These are phyloP conservation scores for Venustoraphidia nigricollis DNA, from an alignment of 2,888 invertebrate species.

Conservation along the genomic window DNA sequence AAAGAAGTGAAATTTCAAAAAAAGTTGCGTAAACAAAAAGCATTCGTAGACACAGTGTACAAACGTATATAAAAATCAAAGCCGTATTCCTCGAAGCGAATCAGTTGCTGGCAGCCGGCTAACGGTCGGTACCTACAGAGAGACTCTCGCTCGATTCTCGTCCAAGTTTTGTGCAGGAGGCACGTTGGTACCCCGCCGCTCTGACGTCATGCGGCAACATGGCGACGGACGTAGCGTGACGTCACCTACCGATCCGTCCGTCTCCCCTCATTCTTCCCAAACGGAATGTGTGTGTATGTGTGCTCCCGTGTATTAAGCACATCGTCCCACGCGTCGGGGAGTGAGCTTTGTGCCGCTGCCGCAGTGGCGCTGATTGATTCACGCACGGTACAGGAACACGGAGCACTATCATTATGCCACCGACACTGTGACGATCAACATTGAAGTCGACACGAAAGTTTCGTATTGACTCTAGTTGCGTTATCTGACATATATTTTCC, in stretches of 20 bases:
- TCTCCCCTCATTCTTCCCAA: neutral
- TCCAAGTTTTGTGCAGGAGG: no score
- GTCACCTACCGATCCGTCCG: slow-evolving; percentile 19
- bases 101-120: neutral
- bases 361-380: neutral
- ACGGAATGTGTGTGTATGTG: slow-evolving; percentile 1
- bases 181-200: no score
- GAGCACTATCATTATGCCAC: no score
- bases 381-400: neutral
- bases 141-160: slow-evolving; percentile 14
- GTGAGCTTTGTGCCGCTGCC: neutral
- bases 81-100: slow-evolving; percentile 3
- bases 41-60: no score
- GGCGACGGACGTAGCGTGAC: slow-evolving; percentile 25
- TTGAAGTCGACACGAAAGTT: no score
- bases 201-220: slow-evolving; percentile 33
- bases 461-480: no score
- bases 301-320: neutral
- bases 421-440: no score
- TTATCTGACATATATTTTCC: no score
- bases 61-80: slow-evolving; percentile 3
- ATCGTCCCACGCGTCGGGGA: neutral
- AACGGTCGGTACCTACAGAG: slow-evolving; percentile 7
- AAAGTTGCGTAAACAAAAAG: no score
- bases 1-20: no score